Evolutionary conservation across 2,113 vertebrate species (phyloP), one percentile per base, ranked within the genome.

Genomic region (Nothobranchius furzeri): DNA sequence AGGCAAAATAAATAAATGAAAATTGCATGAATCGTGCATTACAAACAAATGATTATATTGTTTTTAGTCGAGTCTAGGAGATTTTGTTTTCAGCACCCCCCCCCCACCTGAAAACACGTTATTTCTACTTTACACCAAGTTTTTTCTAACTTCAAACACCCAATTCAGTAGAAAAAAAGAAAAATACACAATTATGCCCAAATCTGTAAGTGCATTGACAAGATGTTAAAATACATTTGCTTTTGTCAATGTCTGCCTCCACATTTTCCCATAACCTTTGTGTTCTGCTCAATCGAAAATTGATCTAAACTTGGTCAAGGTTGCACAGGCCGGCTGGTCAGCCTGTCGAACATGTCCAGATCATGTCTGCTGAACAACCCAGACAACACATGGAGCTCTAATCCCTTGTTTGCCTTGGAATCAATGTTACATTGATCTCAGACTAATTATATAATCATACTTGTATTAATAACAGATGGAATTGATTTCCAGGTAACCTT

Each of bases 261-360:
- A 73, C 66, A 78, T 86, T 90, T 90, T 90, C 89, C 89, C 88
- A 91, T 88, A 90, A 89, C 85, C 88, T 85, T 54, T 67, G 57
- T 82, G 87, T 85, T 80, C 81, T 81, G 68, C 84, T 88, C 82
- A 83, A 89, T 89, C 64, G 11, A 6, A 5, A 89, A 91, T 91
- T 68, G 86, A 91, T 56, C 75, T 70, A 85, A 78, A 78, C 82
- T 68, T 83, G 79, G 78, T 89, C 87, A 91, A 91, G 86, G 88
- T 91, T 91, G 81, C 20, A 20, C 45, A 58, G 82, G 75, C 80
- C 79, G 79, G 73, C 67, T 80, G 87, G 83, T 83, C 82, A 68
- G 80, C 59, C 70, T 84, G 84, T 85, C 78, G 75, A 89, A 86
- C 72, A 85, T 43, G 58, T 82, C 78, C 82, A 87, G 46, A 87